Evolutionary conservation across 1,140 invertebrate genomes (phyloP).

Genomic region (Bombus waltoni): DNA sequence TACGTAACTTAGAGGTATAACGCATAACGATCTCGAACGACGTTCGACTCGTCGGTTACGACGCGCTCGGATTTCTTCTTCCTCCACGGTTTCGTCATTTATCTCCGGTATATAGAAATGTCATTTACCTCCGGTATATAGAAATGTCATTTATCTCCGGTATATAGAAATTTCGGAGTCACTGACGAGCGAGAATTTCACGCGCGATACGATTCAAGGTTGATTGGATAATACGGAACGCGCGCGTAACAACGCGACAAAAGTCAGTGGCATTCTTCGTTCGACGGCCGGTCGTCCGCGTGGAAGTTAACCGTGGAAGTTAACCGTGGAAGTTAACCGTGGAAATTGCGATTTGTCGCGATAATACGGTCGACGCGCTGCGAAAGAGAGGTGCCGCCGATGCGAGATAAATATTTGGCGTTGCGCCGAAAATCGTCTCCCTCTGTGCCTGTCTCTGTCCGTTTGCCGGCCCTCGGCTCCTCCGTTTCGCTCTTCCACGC

Average conservation of each 20-base stretch:
- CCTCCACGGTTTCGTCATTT: no score
- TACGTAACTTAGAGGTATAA: no score
- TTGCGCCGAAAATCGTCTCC: conserved; percentile 40
- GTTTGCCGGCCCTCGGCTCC: not conserved
- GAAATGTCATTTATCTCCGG: no score
- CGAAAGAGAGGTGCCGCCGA: conserved; percentile 40
- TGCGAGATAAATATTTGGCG: conserved; percentile 63
- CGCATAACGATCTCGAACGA: no score
- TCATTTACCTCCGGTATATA: no score
- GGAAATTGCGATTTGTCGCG: conserved; percentile 58
- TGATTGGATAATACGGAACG: not conserved
- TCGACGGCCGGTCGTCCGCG: not conserved
- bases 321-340: conserved; percentile 52
- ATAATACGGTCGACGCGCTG: conserved; percentile 59
- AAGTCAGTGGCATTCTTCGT: not conserved
- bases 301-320: conserved; percentile 54
- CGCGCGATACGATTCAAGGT: not conserved
- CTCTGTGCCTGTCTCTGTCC: not conserved
- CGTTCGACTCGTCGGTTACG: no score
- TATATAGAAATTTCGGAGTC: no score
- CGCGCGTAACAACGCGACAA: not conserved
- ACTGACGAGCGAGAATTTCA: no score
- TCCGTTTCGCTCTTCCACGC: not conserved
- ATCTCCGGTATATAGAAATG: no score
- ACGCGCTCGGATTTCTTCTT: no score